phyloP scores from a whole-genome alignment of 2,797 vertebrate species.

The Danio tinwini region DNA sequence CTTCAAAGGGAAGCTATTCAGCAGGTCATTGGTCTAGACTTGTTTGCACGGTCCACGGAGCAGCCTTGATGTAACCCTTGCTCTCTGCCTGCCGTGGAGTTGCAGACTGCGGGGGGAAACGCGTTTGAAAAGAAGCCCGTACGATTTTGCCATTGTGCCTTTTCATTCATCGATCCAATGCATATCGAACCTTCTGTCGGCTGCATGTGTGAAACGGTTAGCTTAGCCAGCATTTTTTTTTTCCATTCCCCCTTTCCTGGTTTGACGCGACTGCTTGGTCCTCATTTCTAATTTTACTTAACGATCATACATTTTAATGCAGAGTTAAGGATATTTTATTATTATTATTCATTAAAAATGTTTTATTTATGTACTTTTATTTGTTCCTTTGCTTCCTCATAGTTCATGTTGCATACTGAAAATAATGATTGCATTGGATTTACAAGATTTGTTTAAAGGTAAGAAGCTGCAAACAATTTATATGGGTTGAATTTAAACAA shows the following conservation, averaged over 20 bases:
- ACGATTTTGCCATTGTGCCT: conserved; percentile 99
- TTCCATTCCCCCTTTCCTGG: conserved; percentile 65
- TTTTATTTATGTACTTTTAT: too few relatives aligned
- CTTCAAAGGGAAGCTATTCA: conserved; percentile 95
- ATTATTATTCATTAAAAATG: not conserved
- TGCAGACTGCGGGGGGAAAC: conserved; percentile 86
- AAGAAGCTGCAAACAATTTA: too few relatives aligned
- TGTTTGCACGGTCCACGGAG: conserved; percentile 92
- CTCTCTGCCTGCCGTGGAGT: conserved; percentile 91
- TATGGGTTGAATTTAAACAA: too few relatives aligned
- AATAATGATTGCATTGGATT: too few relatives aligned
- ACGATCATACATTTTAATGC: not conserved
- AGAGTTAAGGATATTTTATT: not conserved
- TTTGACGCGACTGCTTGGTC: conserved; percentile 81
- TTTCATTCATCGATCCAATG: conserved; percentile 99
- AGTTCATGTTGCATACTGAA: too few relatives aligned
- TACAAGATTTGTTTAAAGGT: too few relatives aligned
- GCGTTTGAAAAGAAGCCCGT: conserved; percentile 95
- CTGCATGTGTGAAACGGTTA: conserved; percentile 97
- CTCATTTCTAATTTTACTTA: conserved; percentile 60
- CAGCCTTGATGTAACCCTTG: conserved; percentile 99
- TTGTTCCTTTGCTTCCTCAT: too few relatives aligned
- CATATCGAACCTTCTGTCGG: conserved; percentile 99
- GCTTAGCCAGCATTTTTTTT: conserved; percentile 93
- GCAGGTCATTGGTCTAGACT: conserved; percentile 99